A percentile compares a stretch with the other conserved stretches of the same genome.
Evolutionary conservation across 2,797 vertebrate genomes (phyloP).

Genomic region (Diglossa cyanea): DNA sequence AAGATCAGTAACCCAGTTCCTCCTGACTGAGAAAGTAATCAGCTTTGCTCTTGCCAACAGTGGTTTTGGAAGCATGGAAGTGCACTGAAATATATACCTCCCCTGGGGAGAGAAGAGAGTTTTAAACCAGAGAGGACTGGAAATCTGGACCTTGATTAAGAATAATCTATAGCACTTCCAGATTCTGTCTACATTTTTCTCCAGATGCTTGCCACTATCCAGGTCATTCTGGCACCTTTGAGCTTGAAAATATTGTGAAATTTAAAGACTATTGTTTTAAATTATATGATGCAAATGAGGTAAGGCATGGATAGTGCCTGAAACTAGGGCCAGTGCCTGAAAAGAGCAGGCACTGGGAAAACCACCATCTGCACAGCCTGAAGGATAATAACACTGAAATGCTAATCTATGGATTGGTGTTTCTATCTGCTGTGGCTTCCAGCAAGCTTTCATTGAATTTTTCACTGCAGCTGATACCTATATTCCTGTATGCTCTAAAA

Average conservation of each 20-base stretch:
- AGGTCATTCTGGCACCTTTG: neutral
- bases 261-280: neutral
- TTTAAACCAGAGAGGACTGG: neutral
- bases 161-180: neutral
- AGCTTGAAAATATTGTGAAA: slow-evolving; percentile 19
- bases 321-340: neutral
- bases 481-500: slow-evolving; percentile 4
- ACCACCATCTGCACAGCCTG: slow-evolving; percentile 26
- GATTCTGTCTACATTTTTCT: neutral
- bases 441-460: slow-evolving; percentile 6
- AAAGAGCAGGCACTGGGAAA: slow-evolving; percentile 25
- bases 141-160: neutral
- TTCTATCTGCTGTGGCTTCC: neutral
- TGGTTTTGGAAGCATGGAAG: neutral
- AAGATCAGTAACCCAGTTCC: neutral
- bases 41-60: neutral
- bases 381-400: slow-evolving; percentile 28
- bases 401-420: neutral
- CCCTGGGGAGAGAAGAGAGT: neutral
- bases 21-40: neutral
- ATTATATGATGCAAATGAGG: slow-evolving; percentile 15
- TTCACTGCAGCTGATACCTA: slow-evolving; percentile 41
- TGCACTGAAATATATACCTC: neutral
- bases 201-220: neutral
- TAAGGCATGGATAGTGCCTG: neutral